A percentile compares a stretch with the other conserved stretches of the same genome.
These are phyloP conservation scores for Microcaecilia unicolor DNA, from an alignment of 2,797 vertebrate species.

Conservation along the genomic window DNA sequence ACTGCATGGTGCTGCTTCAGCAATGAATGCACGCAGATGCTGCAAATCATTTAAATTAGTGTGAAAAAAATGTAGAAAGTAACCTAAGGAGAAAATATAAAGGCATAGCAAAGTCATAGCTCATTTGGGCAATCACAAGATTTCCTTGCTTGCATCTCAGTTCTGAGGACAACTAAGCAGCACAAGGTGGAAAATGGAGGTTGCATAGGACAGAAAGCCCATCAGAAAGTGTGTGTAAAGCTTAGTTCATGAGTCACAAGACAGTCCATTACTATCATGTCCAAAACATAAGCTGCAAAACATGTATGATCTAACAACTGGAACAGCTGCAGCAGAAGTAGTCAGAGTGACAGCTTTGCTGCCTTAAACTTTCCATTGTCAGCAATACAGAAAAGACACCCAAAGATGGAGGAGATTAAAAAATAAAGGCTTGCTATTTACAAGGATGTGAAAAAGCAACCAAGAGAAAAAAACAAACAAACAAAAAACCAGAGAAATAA, in stretches of 20 bases:
- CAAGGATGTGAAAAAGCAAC: slow-evolving; percentile 42
- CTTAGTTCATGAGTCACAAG: slow-evolving; percentile 58
- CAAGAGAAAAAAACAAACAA: slow-evolving; percentile 29
- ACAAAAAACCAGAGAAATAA: slow-evolving; percentile 39
- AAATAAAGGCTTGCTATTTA: slow-evolving; percentile 63
- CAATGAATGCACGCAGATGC: slow-evolving; percentile 41
- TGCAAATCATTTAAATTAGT: slow-evolving; percentile 42
- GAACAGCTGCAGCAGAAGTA: slow-evolving; percentile 55
- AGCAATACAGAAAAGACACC: slow-evolving; percentile 51
- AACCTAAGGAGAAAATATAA: slow-evolving; percentile 49
- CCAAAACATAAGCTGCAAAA: slow-evolving; percentile 56
- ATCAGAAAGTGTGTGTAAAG: slow-evolving; percentile 55
- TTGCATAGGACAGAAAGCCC: slow-evolving; percentile 58
- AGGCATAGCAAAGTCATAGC: slow-evolving; percentile 48
- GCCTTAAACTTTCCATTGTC: slow-evolving; percentile 66
- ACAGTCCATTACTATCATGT: slow-evolving; percentile 53
- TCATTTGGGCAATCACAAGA: slow-evolving; percentile 36
- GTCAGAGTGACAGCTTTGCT: slow-evolving; percentile 55
- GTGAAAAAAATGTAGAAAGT: slow-evolving; percentile 36
- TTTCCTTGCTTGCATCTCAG: slow-evolving; percentile 41
- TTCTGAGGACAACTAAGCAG: slow-evolving; percentile 54
- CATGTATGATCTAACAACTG: slow-evolving; percentile 53
- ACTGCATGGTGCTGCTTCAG: slow-evolving; percentile 45
- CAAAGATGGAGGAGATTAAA: slow-evolving; percentile 69
- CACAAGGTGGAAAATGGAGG: slow-evolving; percentile 51